Evolutionary conservation across 92 coral and sea anemone genomes (phyloP), one percentile per base, ranked within the genome.

Genomic region (Parazoanthus darwini): DNA sequence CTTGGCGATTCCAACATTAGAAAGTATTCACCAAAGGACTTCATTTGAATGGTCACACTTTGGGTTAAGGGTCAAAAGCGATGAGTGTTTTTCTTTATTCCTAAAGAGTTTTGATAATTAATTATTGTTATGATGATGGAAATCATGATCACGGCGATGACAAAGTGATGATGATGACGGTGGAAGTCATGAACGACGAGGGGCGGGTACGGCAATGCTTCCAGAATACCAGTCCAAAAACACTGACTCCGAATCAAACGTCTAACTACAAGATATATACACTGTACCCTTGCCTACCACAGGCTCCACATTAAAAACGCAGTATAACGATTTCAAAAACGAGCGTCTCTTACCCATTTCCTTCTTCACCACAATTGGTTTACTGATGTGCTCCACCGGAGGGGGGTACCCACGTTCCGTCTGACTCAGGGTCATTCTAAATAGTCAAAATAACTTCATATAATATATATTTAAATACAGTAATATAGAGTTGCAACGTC

Each of bases 361-460:
- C 82, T 94, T 94, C 88, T 94, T 95, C 71, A 95, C 92, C 20
- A 85, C 91, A 56, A 94, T 93, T 3, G 99, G 93, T 88, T 97
- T 97, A 59, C 95, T 94, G 58, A 97, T 93, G 88, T 95, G 98
- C 48, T 97, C 99, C 79, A 97, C 79, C 1, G 98, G 96, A 5
- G 98, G 97, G 18, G 99, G 97, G 82, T 97, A 97, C 15, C 99
- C 99, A 85, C 98, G 96, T 88, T 97, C 98, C 46, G 99, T 97
- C 86, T 97, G 99, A 16, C 92, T 94, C 36, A 97, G 91, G 5
- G 99, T 95, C 94, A 96, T 91, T 74, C 98, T 96, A 74, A 9
- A 89, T 2, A n/a, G 23, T 20, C 59, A 78, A 90, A 15, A 66
- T 35, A 81, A 51, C 26, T 39, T 68, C 3, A 26, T 48, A 5